Conservation (phyloP, 2,888 invertebrate genomes). For the Dusona sp. region DNA sequence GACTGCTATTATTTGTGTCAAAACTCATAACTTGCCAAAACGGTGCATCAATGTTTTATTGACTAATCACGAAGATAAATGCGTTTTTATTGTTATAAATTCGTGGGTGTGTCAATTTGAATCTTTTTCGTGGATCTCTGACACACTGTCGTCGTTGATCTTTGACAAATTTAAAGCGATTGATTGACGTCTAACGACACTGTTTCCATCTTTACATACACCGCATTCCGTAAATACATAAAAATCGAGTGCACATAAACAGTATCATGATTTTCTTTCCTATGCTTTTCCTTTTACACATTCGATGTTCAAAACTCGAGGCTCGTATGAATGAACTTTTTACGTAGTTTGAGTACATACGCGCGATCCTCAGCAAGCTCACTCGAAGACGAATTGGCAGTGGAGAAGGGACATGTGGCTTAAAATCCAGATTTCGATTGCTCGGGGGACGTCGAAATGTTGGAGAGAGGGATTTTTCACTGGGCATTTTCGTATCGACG, state of each 20-base stretch:
- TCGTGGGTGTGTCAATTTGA: conserved; percentile 6
- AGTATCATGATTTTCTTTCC: background rate
- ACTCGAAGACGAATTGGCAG: conserved; percentile 64
- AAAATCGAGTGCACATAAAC: background rate
- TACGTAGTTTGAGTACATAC: conserved; percentile 19
- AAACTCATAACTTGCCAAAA: conserved; percentile 51
- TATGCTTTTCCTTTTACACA: background rate
- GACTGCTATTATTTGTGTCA: conserved; percentile 38
- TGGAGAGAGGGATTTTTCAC: conserved; percentile 25
- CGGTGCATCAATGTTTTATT: conserved; percentile 11
- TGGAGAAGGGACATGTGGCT: conserved; percentile 51
- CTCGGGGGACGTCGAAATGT: conserved; percentile 57
- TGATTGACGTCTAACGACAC: conserved; percentile 52
- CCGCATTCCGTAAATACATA: background rate
- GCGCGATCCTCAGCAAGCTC: conserved; percentile 57
- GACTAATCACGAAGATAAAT: conserved; percentile 3
- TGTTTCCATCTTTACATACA: conserved; percentile 6
- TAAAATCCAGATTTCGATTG: conserved; percentile 62
- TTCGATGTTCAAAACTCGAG: background rate
- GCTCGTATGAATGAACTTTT: conserved; percentile 27
- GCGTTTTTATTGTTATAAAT: conserved; percentile 1
- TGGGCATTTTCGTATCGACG: background rate
- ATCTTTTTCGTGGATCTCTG: conserved; percentile 26
- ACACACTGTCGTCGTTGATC: conserved; percentile 30
- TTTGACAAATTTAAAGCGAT: conserved; percentile 14